Base-by-base conservation (phyloP, 2,797 vertebrate genomes). In the Pangasius macronema region DNA sequence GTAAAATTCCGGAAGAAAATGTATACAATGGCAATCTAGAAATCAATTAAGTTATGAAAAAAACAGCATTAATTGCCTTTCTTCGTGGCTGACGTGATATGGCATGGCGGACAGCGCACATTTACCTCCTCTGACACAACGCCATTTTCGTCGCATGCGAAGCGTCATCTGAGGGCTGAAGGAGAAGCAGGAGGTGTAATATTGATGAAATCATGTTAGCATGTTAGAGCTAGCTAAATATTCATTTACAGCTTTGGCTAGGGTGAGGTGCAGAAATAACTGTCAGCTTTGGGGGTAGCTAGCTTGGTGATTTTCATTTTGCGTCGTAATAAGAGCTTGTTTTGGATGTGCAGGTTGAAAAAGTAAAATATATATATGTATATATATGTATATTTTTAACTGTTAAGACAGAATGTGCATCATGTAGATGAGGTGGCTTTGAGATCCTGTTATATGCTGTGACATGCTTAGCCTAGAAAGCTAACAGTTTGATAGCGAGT, bases 31-130 rank as follows among this genome's bases (percentile, higher is more conserved):
- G 86, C 91, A 90, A 93, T 95, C 93, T 92, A 90, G 94, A 96
- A 96, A 96, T 96, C 95, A 96, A 96, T 96, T 96, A 96, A 96
- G 93, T 96, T 95, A 94, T 96, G 95, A 96, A 96, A 95, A 91
- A 91, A 96, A 95, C 94, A 95, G 87, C 95, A 94, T 95, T 96
- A 96, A 96, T 96, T 95, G 95, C 95, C 94, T 96, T 96, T 96
- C 95, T 96, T 96, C 95, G 95, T 95, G 95, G 88, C 92, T 91
- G 94, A 91, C 83, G 93, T 92, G 92, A 92, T 91, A 92, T 92
- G 94, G 95, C 93, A 96, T 96, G 95, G 95, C 95, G 95, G 95
- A 93, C 92, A 88, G 94, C 85, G 93, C 92, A 91, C 90, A 86
- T 88, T 87, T 85, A 89, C 85, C 65, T 87, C 33, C 88, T 87